Evolutionary conservation across 2,113 vertebrate genomes (phyloP).

Genomic region (Alethe diademata): DNA sequence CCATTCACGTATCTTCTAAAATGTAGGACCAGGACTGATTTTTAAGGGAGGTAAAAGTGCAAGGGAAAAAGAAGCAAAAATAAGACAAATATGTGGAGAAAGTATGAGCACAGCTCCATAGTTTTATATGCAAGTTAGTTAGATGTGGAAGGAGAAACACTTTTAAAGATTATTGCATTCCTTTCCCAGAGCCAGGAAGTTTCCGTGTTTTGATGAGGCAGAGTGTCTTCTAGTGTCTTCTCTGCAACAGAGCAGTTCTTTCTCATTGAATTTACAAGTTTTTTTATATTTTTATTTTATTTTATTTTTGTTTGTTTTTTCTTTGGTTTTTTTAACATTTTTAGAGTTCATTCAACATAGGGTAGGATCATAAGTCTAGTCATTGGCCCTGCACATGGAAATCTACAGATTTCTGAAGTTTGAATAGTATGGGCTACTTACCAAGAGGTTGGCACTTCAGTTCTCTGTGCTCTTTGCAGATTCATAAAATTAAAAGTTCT

Average conservation of each 20-base stretch:
- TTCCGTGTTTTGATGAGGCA: neutral
- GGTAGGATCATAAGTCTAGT: neutral
- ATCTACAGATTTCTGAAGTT: neutral
- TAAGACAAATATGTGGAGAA: neutral
- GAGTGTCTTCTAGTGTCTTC: neutral
- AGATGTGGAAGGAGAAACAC: neutral
- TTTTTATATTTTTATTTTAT: neutral
- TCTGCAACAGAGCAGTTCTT: neutral
- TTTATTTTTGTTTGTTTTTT: no score
- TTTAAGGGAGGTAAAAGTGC: neutral
- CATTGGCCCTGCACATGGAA: neutral
- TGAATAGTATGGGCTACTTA: neutral
- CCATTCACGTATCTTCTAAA: neutral
- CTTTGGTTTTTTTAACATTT: neutral
- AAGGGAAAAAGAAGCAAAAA: neutral
- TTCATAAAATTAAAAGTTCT: neutral
- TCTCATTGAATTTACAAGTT: neutral
- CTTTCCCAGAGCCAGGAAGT: neutral
- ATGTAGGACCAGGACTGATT: neutral
- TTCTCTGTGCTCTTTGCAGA: neutral
- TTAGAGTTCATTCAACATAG: neutral
- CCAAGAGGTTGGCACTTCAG: neutral
- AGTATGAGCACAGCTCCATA: accelerated
- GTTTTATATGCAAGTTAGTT: neutral
- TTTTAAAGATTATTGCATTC: neutral